Evolutionary conservation across 2,888 invertebrate species (phyloP), one percentile per base, ranked within the genome.

Genomic region (Blera fallax): DNA sequence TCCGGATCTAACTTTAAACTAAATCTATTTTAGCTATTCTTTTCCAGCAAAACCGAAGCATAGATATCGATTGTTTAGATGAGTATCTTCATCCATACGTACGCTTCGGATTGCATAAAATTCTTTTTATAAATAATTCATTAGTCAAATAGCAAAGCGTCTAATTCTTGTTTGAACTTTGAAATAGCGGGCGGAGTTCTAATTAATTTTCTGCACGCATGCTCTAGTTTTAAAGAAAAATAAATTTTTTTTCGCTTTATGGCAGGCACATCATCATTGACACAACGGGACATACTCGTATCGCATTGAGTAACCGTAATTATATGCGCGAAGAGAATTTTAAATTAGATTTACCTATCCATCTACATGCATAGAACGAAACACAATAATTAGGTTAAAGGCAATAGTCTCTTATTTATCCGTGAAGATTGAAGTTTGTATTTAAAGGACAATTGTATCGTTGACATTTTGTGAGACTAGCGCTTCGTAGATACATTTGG

Each of bases 191-290:
- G 34, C n/a, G n/a, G n/a, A n/a, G n/a, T n/a, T 48, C 27, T 70
- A 78, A 78, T 78, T 78, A 78, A 78, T 56, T 78, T 70, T 70
- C 62, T 56, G 70, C 78, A 78, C 78, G 78, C 43, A 45, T 54
- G 70, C n/a, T 56, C 62, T 64, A 60, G 21, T 78, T 70, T 34
- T 32, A 14, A 24, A 78, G n/a, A 34, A 43, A 54, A 62, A 14
- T 40, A 18, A 16, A 37, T 16, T 37, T 8, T 16, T 37, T 8
- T 34, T 14, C 32, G 24, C 58, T 24, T 14, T 40, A 32, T 58
- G 58, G 34, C 58, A 48, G 34, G 21, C 37, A 18, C 45, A 45
- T 45, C 18, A n/a, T n/a, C 52, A 27, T 52, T n/a, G 16, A 27
- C 27, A 45, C 11, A 6, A 11, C 24, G 24, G 27, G 7, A 52